phyloP scores from a whole-genome alignment of 2,113 vertebrate genomes.

The Ranitomeya variabilis region DNA sequence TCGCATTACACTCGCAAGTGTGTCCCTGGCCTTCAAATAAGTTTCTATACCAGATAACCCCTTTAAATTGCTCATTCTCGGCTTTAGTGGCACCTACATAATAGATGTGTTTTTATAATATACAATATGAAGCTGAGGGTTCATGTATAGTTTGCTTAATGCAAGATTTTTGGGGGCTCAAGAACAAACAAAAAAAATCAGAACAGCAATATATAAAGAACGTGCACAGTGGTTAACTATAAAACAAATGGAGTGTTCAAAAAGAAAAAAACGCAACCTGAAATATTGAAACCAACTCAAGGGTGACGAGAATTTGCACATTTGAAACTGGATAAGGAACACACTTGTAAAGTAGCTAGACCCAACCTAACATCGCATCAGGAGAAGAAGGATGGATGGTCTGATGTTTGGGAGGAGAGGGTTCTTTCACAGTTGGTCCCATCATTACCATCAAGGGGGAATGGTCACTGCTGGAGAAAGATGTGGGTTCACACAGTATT shows the following conservation, averaged over 20 bases:
- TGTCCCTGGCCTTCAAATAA: too few species aligned
- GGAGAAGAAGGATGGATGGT: background rate
- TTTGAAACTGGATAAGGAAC: background rate
- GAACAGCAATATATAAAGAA: background rate
- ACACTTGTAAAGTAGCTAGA: background rate
- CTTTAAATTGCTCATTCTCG: too few species aligned
- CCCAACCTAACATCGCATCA: too few species aligned
- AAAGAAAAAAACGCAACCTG: background rate
- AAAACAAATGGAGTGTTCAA: background rate
- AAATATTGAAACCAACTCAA: background rate
- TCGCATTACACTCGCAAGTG: too few species aligned
- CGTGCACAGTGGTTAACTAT: background rate
- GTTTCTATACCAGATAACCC: too few species aligned
- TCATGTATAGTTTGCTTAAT: background rate
- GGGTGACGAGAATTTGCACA: background rate
- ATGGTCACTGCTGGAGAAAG: background rate
- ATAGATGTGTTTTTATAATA: too few species aligned
- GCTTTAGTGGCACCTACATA: too few species aligned
- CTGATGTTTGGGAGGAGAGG: background rate
- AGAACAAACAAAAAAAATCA: background rate
- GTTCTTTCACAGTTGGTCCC: slow-evolving; percentile 5
- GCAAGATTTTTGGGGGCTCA: too few species aligned
- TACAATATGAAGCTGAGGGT: background rate
- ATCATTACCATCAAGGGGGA: background rate
- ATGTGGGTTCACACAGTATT: background rate